Conservation (phyloP, 2,113 vertebrate species). For the Antennarius striatus region DNA sequence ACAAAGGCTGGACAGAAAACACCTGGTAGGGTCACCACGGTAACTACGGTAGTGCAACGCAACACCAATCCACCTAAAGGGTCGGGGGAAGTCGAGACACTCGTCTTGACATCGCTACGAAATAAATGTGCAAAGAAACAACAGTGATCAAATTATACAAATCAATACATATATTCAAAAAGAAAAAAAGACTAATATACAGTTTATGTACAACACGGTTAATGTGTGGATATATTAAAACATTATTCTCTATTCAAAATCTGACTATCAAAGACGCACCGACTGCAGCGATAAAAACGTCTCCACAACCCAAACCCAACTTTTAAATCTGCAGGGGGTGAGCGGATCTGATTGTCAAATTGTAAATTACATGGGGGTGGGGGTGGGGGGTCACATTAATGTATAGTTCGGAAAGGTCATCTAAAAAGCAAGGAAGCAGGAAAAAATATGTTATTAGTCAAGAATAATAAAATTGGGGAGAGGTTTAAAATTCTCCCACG, state of each 20-base stretch:
- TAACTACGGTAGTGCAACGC: slow-evolving; percentile 35
- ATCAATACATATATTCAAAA: slow-evolving; percentile 9
- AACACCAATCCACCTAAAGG: slow-evolving; percentile 15
- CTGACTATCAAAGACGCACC: neutral
- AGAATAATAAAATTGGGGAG: neutral
- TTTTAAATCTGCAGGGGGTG: too few relatives aligned
- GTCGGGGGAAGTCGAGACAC: too few relatives aligned
- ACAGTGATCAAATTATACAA: too few relatives aligned
- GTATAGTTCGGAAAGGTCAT: too few relatives aligned
- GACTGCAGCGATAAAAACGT: neutral
- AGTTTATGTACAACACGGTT: slow-evolving; percentile 58
- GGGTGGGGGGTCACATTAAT: too few relatives aligned
- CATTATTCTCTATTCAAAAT: neutral
- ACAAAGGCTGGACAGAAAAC: slow-evolving; percentile 32
- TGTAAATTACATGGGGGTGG: too few relatives aligned
- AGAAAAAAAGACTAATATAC: slow-evolving; percentile 22
- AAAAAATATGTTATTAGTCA: too few relatives aligned
- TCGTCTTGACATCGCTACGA: too few relatives aligned
- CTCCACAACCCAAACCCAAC: too few relatives aligned
- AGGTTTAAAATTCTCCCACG: slow-evolving; percentile 89
- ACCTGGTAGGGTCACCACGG: neutral
- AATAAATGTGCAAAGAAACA: too few relatives aligned
- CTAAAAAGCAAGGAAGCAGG: too few relatives aligned
- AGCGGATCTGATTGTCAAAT: too few relatives aligned
- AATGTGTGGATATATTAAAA: slow-evolving; percentile 29